phyloP scores from a whole-genome alignment of 2,888 invertebrate species.

The Trachelus tabidus region DNA sequence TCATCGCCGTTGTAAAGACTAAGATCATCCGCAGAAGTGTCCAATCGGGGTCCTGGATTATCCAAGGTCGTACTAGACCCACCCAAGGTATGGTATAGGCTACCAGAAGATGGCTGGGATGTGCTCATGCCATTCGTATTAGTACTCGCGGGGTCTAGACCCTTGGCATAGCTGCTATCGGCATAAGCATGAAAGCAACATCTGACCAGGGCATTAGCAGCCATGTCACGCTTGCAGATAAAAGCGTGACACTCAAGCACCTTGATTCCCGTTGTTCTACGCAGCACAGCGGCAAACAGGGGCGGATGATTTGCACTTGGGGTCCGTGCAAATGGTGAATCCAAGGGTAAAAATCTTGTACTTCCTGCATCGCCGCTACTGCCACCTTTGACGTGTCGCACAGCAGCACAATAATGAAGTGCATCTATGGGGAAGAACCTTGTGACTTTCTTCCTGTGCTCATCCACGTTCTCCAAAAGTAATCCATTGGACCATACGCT shows the following conservation, averaged over 20 bases:
- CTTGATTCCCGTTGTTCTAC: slow-evolving; percentile 96
- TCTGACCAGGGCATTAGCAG: slow-evolving; percentile 96
- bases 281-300: slow-evolving; percentile 94
- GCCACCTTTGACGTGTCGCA: slow-evolving; percentile 79
- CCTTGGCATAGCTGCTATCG: slow-evolving; percentile 91
- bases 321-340: slow-evolving; percentile 94
- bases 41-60: slow-evolving; percentile 66
- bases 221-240: slow-evolving; percentile 95
- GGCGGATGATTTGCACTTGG: slow-evolving; percentile 95
- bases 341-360: slow-evolving; percentile 92
- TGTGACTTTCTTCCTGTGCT: slow-evolving; percentile 92
- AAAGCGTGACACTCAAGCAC: slow-evolving; percentile 99
- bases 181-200: slow-evolving; percentile 99
- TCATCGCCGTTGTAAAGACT: slow-evolving; percentile 91
- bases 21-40: slow-evolving; percentile 76
- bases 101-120: slow-evolving; percentile 43
- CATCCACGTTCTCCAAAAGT: slow-evolving; percentile 94
- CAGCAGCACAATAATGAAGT: slow-evolving; percentile 95
- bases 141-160: slow-evolving; percentile 62
- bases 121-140: slow-evolving; percentile 53
- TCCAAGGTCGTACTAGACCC: slow-evolving; percentile 64
- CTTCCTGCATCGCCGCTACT: slow-evolving; percentile 71
- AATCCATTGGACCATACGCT: slow-evolving; percentile 98
- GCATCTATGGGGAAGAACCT: slow-evolving; percentile 96
- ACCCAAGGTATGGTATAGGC: slow-evolving; percentile 63